Percentiles rank a stretch among this genome's conserved stretches.
These are phyloP conservation scores for Pollachius pollachius DNA, from an alignment of 2,113 vertebrate genomes.

Conservation along the genomic window DNA sequence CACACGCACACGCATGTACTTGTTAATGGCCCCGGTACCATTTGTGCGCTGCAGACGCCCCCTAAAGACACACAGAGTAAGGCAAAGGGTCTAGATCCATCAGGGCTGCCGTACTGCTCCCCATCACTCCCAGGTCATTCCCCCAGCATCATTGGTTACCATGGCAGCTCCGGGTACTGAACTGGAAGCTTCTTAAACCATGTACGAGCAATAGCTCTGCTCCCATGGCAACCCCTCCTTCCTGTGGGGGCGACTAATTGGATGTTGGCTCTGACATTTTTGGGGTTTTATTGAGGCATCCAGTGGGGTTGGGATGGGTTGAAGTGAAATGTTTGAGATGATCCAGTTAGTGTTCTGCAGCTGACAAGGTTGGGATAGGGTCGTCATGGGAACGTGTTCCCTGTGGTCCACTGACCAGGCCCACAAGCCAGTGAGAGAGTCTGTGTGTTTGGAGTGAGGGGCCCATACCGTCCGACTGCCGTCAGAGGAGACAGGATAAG, in stretches of 20 bases:
- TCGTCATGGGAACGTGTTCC: neutral
- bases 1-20: too few species aligned
- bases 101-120: conserved; percentile 32
- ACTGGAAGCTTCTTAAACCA: conserved; percentile 34
- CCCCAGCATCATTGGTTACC: conserved; percentile 24
- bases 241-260: neutral
- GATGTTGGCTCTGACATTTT: neutral
- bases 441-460: too few species aligned
- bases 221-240: conserved; percentile 29
- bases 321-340: too few species aligned
- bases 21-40: too few species aligned
- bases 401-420: neutral
- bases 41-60: conserved; percentile 36
- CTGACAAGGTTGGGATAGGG: too few species aligned
- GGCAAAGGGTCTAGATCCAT: conserved; percentile 59
- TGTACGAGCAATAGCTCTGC: conserved; percentile 58
- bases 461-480: neutral
- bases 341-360: too few species aligned
- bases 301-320: too few species aligned
- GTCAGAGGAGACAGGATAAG: conserved; percentile 81
- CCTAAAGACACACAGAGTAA: conserved; percentile 57
- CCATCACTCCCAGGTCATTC: conserved; percentile 36
- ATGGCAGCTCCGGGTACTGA: conserved; percentile 33
- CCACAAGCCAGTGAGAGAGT: neutral
- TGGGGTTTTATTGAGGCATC: too few species aligned